Percentiles rank a stretch among this genome's conserved stretches.
phyloP scores from a whole-genome alignment of 2,797 vertebrate species.

The Macroramphosus scolopax region DNA sequence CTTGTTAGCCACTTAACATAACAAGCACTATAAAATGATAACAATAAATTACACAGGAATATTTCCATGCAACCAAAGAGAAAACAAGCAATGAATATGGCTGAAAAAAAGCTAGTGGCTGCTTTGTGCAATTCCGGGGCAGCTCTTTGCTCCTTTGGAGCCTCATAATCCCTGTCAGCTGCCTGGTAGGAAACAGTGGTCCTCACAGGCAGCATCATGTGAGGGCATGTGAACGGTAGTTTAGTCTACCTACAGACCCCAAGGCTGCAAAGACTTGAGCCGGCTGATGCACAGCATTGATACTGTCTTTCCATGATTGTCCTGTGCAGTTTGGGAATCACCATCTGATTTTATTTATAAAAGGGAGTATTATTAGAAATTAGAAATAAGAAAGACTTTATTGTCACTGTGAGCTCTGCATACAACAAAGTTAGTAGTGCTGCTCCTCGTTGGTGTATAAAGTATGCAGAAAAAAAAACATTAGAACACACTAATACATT shows the following conservation, averaged over 20 bases:
- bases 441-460: no score
- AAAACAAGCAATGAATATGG: conserved; percentile 14
- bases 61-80: conserved; percentile 15
- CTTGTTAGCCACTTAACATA: conserved; percentile 34
- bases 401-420: no score
- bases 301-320: conserved; percentile 4
- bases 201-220: conserved; percentile 75
- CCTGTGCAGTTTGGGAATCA: conserved; percentile 5
- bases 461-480: no score
- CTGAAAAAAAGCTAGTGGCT: conserved; percentile 7
- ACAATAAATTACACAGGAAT: conserved; percentile 18
- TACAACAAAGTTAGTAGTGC: no score
- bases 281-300: conserved; percentile 29
- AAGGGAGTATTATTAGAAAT: no score
- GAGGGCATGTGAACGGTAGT: conserved; percentile 69
- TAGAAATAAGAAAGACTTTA: no score
- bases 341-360: conserved; percentile 2
- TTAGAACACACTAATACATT: no score
- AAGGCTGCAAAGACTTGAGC: conserved; percentile 24
- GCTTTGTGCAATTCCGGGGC: conserved; percentile 28
- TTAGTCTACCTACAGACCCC: conserved; percentile 59
- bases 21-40: conserved; percentile 21
- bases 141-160: conserved; percentile 50
- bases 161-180: conserved; percentile 83
- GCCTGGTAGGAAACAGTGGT: conserved; percentile 67